Evolutionary conservation across 1,140 invertebrate species (phyloP), one percentile per base, ranked within the genome.

Genomic region (Drosophila takahashii): DNA sequence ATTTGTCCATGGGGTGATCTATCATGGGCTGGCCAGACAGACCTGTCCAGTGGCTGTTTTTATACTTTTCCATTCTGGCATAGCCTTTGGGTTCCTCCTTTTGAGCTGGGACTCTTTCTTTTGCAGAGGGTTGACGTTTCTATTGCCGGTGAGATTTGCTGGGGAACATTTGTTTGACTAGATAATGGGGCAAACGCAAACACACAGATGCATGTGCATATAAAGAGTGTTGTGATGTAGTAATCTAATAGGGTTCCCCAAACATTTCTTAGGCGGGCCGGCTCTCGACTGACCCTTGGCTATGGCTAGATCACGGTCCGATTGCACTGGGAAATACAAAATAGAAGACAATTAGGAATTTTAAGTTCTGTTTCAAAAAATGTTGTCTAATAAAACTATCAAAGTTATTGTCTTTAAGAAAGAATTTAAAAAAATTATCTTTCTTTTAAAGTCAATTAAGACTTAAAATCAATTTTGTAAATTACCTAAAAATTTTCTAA

Each of bases 1-100:
- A 80, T 89, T 89, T 89, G 79, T 89, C 84, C 79, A 84, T 77
- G 84, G 84, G 79, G 84, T 89, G 84, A 89, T 89, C 84, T 89
- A 89, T 89, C 84, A 89, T 66, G 52, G 57, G 37, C 59, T 51
- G 52, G 67, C 45, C 67, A 53, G 64, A 45, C 53, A 64, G 66
- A 58, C 48, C 73, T 61, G 73, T 70, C 73, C 74, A 61, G 73
- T 62, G 56, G 62, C 57, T 54, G 34, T 34, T 64, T 66, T 47
- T 62, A n/a, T 22, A 32, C 54, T 62, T 39, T 42, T 36, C 67
- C 79, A 59, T 80, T 61, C 77, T 77, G 57, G 48, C 42, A 7
- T 22, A 13, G 42, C 44, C 44, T 3, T 32, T 32, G 45, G 51
- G 22, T 41, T 44, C 18, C 22, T 37, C 13, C 51, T 29, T 37